phyloP scores from a whole-genome alignment of 2,113 vertebrate genomes.

The Eupsittula cactorum region DNA sequence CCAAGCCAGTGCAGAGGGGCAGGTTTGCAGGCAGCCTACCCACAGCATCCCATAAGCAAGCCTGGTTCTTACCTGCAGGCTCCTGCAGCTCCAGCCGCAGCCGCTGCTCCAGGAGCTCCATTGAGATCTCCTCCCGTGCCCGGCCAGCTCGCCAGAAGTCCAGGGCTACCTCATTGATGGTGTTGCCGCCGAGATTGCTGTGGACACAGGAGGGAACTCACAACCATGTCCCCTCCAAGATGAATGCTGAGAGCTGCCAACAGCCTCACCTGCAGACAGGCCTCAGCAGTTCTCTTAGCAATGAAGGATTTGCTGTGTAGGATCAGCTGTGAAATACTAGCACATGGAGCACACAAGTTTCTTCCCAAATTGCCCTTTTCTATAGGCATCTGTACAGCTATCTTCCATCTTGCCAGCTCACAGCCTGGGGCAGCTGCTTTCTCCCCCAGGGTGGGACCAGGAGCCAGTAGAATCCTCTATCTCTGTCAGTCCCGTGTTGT shows the following conservation, averaged over 20 bases:
- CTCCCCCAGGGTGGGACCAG: neutral
- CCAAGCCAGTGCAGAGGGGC: accelerated
- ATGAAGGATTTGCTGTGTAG: accelerated
- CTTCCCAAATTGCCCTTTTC: neutral
- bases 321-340: neutral
- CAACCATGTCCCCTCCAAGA: neutral
- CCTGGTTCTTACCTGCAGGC: slow-evolving; percentile 74
- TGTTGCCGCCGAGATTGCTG: slow-evolving; percentile 88
- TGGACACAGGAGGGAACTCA: neutral
- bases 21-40: neutral
- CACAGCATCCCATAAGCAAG: accelerated
- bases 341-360: neutral
- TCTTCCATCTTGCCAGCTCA: neutral
- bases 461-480: neutral
- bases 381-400: neutral
- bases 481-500: neutral
- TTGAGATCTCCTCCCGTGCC: slow-evolving; percentile 87
- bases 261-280: neutral
- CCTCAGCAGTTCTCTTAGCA: neutral
- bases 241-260: neutral
- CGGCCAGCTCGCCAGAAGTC: slow-evolving; percentile 87
- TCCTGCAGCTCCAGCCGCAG: slow-evolving; percentile 80
- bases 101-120: slow-evolving; percentile 86
- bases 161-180: slow-evolving; percentile 88
- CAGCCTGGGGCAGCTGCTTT: neutral